Percentiles rank a stretch among this genome's conserved stretches.
These are phyloP conservation scores for Pangasius krempfi DNA, from an alignment of 2,797 vertebrate genomes.

Conservation along the genomic window DNA sequence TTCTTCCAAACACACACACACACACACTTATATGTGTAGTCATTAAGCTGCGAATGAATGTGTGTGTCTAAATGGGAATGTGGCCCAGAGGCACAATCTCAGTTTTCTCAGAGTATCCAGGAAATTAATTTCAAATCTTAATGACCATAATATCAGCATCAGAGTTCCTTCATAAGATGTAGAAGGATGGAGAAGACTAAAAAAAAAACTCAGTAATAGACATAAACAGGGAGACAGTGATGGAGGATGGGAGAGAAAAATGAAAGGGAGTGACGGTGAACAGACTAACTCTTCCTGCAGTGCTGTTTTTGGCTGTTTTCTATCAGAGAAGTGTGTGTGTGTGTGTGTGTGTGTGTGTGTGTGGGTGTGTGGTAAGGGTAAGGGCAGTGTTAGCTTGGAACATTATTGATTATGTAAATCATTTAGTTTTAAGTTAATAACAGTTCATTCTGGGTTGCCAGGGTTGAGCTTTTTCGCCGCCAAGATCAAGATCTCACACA, in stretches of 20 bases:
- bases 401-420: not conserved
- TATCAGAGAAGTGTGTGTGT: not conserved
- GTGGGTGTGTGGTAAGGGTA: not conserved
- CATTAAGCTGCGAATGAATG: not conserved
- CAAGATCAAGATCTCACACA: too few relatives aligned
- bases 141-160: not conserved
- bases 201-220: not conserved
- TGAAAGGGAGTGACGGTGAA: not conserved
- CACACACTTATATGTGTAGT: not conserved
- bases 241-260: not conserved
- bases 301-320: not conserved
- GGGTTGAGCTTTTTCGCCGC: not conserved
- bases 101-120: not conserved
- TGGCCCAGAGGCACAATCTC: not conserved
- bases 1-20: constrained; percentile 5
- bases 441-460: not conserved
- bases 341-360: not conserved
- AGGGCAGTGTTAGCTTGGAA: not conserved
- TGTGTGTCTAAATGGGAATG: not conserved
- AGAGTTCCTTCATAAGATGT: not conserved
- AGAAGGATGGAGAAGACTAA: not conserved
- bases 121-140: constrained; percentile 16
- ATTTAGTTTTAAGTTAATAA: not conserved
- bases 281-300: not conserved
- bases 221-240: not conserved